Evolutionary conservation across 2,113 vertebrate species (phyloP).

Genomic region (Coregonus clupeaformis): DNA sequence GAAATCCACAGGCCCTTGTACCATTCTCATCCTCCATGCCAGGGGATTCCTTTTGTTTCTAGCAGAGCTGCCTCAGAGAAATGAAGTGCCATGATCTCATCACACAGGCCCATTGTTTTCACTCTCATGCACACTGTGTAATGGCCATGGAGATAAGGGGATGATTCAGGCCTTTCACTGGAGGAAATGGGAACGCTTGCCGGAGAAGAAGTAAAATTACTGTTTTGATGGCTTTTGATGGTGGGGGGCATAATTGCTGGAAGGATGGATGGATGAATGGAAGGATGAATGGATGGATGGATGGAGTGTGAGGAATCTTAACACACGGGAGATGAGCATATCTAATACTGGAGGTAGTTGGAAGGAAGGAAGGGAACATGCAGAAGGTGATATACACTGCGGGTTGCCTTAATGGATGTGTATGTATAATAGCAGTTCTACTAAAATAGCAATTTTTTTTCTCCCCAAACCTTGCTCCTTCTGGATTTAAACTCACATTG

Average conservation of each 20-base stretch:
- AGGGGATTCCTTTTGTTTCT: constrained; percentile 55
- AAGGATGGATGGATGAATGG: background rate
- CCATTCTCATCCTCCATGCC: constrained; percentile 30
- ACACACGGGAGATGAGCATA: constrained; percentile 54
- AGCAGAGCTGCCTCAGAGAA: constrained; percentile 51
- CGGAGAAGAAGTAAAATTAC: constrained; percentile 67
- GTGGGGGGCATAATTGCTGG: constrained; percentile 69
- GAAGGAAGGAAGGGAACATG: constrained; percentile 63
- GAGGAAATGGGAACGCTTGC: constrained; percentile 56
- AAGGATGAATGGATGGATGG: background rate
- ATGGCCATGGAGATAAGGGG: constrained; percentile 67
- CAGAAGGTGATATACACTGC: constrained; percentile 54
- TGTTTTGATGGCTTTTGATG: constrained; percentile 70
- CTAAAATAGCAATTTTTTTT: constrained; percentile 59
- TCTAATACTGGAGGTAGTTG: constrained; percentile 21
- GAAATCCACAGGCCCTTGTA: constrained; percentile 42
- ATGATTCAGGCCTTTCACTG: constrained; percentile 64
- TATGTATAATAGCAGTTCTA: constrained; percentile 40
- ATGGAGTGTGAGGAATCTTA: constrained; percentile 15
- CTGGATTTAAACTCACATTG: constrained; percentile 36
- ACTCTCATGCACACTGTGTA: constrained; percentile 63
- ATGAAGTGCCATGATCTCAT: constrained; percentile 65
- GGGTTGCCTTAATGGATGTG: constrained; percentile 61
- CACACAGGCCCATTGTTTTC: constrained; percentile 66
- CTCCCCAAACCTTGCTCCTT: constrained; percentile 48